Base-by-base conservation (phyloP, 1,140 invertebrate genomes). In the Drosophila miranda region DNA sequence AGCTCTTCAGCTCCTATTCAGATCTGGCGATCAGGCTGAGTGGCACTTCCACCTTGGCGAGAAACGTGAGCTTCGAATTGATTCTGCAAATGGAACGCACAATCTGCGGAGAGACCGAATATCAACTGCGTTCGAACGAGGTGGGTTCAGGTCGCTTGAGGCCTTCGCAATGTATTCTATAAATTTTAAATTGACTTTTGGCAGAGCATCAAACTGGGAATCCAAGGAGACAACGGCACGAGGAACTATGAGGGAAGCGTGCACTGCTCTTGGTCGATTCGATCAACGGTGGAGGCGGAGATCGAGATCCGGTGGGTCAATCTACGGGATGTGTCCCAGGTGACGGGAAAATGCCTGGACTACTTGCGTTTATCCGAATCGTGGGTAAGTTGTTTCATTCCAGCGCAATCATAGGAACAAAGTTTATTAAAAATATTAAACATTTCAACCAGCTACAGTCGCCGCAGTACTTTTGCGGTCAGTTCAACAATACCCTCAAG, bases 1-100 rank as follows among this genome's bases (percentile, higher is more conserved):
- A 84, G 34, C 59, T 92, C 19, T 75, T 95, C 9, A 77, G 89
- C 2, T 94, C 94, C 1, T 92, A 93, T 2, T 63, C 82, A 8
- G 94, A 95, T 76, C 68, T 91, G 13, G 75, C 95, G 26, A 93
- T 93, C 82, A 87, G 95, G 41, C 91, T 93, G 78, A 93, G 95
- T 14, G 92, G 92, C 19, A 93, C 93, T 2, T 93, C 45, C 14
- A 11, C 93, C 73, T 91, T 1, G 91, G 90, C 54, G 56, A 90
- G 21, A 84, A 62, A 46, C 52, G 28, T 92, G 49, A 94, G 93
- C 44, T 95, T 95, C 70, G 92, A 90, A 75, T 90, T 93, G 2
- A 91, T 89, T 2, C 83, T 95, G 14, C 92, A 92, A 62, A 62
- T 91, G 69, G 53, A 93, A 6, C 34, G 90, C 44, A 92, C 94